A percentile compares a stretch with the other conserved stretches of the same genome.
Evolutionary conservation across 2,888 invertebrate species (phyloP).

Genomic region (Zelleria hepariella): DNA sequence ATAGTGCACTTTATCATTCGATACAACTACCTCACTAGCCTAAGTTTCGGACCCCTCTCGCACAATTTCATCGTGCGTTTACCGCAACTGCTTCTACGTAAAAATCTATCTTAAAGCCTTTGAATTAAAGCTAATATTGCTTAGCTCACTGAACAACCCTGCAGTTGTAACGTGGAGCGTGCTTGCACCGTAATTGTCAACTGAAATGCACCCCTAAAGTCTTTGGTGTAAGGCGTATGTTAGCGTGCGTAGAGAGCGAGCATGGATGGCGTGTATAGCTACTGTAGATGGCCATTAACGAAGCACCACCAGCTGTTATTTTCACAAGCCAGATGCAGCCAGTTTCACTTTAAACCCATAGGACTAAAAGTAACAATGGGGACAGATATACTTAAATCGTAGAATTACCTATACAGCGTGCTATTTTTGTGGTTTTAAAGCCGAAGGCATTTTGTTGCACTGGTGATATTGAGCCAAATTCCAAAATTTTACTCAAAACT

Average conservation of each 20-base stretch:
- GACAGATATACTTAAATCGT: too few relatives aligned
- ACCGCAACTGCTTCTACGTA: not conserved
- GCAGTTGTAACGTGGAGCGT: not conserved
- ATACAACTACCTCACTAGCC: not conserved
- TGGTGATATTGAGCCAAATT: too few relatives aligned
- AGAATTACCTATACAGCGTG: too few relatives aligned
- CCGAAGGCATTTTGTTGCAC: too few relatives aligned
- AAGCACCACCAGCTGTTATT: slow-evolving; percentile 40
- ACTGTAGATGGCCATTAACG: slow-evolving; percentile 35
- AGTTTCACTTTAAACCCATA: slow-evolving; percentile 4
- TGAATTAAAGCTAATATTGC: not conserved
- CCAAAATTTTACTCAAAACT: too few relatives aligned
- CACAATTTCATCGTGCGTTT: not conserved
- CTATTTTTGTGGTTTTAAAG: too few relatives aligned
- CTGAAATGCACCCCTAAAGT: not conserved
- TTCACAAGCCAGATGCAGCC: slow-evolving; percentile 30
- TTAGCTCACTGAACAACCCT: not conserved
- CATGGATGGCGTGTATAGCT: slow-evolving; percentile 1
- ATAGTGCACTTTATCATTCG: not conserved
- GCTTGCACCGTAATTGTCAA: not conserved
- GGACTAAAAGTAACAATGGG: not conserved
- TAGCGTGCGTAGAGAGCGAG: not conserved
- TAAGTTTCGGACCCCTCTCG: slow-evolving; percentile 1
- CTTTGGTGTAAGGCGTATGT: not conserved
- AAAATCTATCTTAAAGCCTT: not conserved